Base-by-base conservation (phyloP, 2,888 invertebrate genomes). In the Diarsia mendica region DNA sequence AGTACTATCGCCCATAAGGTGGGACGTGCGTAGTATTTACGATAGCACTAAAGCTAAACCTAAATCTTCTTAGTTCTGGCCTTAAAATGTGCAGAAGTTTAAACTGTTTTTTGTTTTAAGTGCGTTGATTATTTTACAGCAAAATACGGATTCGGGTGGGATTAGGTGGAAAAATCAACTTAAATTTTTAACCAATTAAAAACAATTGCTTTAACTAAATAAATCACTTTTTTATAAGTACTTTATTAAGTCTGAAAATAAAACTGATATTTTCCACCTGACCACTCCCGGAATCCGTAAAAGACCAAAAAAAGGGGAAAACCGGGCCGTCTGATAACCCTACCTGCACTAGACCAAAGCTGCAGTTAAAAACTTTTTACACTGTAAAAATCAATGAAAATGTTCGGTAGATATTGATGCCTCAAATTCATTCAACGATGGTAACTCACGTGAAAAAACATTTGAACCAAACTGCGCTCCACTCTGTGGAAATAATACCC, bases 401-500 rank as follows among this genome's bases (percentile, higher is more conserved):
- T 85, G 80, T 77, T 83, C 73, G 64, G 53, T 60, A 72, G 82
- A 84, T 77, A 88, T 85, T 84, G 84, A 87, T 85, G 85, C 87
- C 84, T 87, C 86, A 88, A 90, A 91, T 91, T 89, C 87, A 90
- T 91, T 89, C 88, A 76, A 67, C 76, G 79, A 67, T 85, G 86
- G 85, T 88, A 88, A 75, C 88, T 88, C 85, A 85, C 75, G 79
- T 79, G 88, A 88, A 84, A 83, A 82, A 86, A 80, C 80, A 84
- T 83, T 83, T 83, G 78, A 83, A 84, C 79, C 72, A 79, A 84
- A 85, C 86, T 75, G 84, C 69, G 82, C 65, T 85, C 72, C 82
- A 77, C 13, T 71, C 79, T 71, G 87, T 82, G 85, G 85, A 90
- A 90, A 90, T 89, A 90, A 91, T 90, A 91, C 86, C 89, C 89